phyloP scores from a whole-genome alignment of 1,140 invertebrate genomes.

The Phenacoccus solenopsis region DNA sequence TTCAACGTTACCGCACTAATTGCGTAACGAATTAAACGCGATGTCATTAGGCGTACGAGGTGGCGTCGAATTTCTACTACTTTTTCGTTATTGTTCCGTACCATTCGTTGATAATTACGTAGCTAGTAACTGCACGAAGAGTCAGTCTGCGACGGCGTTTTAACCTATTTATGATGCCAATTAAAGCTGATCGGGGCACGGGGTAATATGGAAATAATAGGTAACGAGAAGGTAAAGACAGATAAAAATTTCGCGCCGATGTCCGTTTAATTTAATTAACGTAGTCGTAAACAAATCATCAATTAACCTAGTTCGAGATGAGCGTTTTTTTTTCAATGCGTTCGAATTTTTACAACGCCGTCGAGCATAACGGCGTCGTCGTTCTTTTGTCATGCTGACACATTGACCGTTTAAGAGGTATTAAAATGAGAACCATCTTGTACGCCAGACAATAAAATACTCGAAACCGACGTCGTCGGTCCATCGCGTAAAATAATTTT shows the following conservation, averaged over 20 bases:
- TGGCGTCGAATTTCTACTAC: background rate
- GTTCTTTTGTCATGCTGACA: background rate
- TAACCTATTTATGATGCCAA: background rate
- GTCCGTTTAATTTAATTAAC: conserved; percentile 3
- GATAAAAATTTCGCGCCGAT: background rate
- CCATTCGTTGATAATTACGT: background rate
- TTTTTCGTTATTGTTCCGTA: background rate
- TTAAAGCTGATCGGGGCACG: background rate
- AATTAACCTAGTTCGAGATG: background rate
- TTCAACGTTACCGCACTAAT: background rate
- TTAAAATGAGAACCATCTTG: background rate
- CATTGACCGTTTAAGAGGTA: background rate
- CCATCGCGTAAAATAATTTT: too few relatives aligned
- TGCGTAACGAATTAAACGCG: background rate
- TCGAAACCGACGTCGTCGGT: too few relatives aligned
- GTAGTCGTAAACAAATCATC: background rate
- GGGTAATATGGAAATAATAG: background rate
- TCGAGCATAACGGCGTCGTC: background rate
- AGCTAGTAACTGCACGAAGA: background rate
- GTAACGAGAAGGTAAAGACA: background rate
- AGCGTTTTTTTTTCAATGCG: background rate
- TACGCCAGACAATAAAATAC: background rate
- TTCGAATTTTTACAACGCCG: too few relatives aligned
- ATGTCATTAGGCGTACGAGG: background rate
- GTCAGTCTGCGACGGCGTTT: background rate